Percentiles rank a stretch among this genome's conserved stretches.
Evolutionary conservation across 2,797 vertebrate species (phyloP).

Genomic region (Siniperca undulata): DNA sequence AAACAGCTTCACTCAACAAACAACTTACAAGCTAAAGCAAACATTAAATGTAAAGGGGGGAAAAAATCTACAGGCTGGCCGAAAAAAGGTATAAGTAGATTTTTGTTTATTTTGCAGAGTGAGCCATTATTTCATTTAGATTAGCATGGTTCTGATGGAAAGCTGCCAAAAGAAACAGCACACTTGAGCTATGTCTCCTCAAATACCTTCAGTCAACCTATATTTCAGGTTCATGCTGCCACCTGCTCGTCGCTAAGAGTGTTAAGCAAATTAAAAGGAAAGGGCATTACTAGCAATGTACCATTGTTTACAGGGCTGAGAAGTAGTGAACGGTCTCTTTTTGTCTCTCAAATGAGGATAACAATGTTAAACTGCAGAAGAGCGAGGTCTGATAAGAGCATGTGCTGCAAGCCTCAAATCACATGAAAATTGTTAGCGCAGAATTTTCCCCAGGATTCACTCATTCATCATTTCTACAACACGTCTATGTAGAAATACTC

Average conservation of each 20-base stretch:
- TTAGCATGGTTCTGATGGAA: conserved; percentile 49
- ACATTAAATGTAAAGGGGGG: conserved; percentile 35
- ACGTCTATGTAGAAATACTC: background rate
- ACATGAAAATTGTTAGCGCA: conserved; percentile 52
- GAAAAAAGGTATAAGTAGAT: conserved; percentile 9
- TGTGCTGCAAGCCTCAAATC: conserved; percentile 44
- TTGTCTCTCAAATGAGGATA: conserved; percentile 34
- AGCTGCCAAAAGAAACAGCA: conserved; percentile 55
- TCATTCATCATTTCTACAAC: conserved; percentile 33
- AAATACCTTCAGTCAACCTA: conserved; percentile 48
- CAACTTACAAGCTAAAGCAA: conserved; percentile 65
- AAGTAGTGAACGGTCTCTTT: background rate
- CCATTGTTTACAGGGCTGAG: background rate
- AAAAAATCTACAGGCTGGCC: background rate
- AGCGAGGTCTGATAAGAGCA: conserved; percentile 15
- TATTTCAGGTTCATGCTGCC: conserved; percentile 34
- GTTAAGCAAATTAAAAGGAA: conserved; percentile 20
- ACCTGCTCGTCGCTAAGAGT: conserved; percentile 37
- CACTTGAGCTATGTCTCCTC: conserved; percentile 30
- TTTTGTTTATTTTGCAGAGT: conserved; percentile 53
- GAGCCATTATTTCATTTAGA: conserved; percentile 56
- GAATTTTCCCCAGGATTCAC: conserved; percentile 5
- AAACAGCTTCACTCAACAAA: conserved; percentile 53
- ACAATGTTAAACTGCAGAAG: conserved; percentile 35
- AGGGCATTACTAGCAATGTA: background rate